Percentiles rank a stretch among this genome's conserved stretches.
Evolutionary conservation across 2,888 invertebrate genomes (phyloP).

Genomic region (Drosophila bunnanda): DNA sequence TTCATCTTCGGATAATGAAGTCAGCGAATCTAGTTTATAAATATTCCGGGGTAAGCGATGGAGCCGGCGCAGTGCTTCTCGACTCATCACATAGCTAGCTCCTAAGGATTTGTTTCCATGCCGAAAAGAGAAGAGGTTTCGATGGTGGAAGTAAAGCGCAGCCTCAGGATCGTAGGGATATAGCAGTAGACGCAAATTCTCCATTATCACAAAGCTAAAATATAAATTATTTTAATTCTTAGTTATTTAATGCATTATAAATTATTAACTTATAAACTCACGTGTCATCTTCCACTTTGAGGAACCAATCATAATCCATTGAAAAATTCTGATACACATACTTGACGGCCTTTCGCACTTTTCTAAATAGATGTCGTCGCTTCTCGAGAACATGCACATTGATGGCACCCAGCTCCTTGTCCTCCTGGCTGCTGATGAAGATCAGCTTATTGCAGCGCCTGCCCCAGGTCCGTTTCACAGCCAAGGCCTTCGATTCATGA

Average conservation of each 20-base stretch:
- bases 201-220: conserved; percentile 88
- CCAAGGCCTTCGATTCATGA: conserved; percentile 94
- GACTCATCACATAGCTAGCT: not conserved
- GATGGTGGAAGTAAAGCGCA: not conserved
- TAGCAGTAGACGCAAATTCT: conserved; percentile 90
- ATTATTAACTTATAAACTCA: conserved; percentile 86
- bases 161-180: not conserved
- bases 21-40: not conserved
- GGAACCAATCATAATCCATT: conserved; percentile 94
- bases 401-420: conserved; percentile 71
- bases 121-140: not conserved
- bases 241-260: not conserved
- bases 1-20: not conserved
- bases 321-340: not conserved
- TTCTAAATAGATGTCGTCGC: not conserved
- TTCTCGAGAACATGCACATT: not conserved
- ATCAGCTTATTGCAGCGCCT: conserved; percentile 93
- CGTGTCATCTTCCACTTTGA: conserved; percentile 99
- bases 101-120: not conserved
- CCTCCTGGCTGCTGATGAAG: conserved; percentile 92
- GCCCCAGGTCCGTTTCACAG: conserved; percentile 98
- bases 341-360: not conserved
- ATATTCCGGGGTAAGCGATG: not conserved
- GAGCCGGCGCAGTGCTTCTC: not conserved
- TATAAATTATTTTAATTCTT: not conserved